Evolutionary conservation across 2,797 vertebrate species (phyloP), one percentile per base, ranked within the genome.

Genomic region (Manis pentadactyla): DNA sequence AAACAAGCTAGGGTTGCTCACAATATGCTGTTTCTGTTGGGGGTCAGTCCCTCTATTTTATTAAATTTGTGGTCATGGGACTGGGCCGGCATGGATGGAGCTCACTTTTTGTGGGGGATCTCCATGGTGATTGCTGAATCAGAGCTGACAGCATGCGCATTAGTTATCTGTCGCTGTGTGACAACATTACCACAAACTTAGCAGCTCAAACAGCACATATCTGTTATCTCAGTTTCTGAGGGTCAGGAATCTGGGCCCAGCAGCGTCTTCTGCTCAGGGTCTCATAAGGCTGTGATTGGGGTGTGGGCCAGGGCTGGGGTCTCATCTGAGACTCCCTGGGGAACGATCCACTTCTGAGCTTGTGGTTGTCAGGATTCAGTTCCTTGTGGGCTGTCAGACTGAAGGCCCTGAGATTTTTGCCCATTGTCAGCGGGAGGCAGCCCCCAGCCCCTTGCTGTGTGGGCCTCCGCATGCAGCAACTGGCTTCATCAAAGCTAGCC

Each of bases 11-110:
- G 4, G 7, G 7, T 15, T 31, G 51, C 51, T n/a, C 64, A 18
- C 19, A 1, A 1, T 3, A 10, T 0, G 27, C 73, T 55, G 1
- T 8, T 2, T 59, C 64, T 6, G 9, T 9, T 23, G 1, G 12
- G 2, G 2, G 19, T 17, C 66, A 34, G 27, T 15, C 7, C 19
- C 17, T 7, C 8, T 0, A 12, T 39, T 31, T n/a, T 27, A 7
- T 31, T 19, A 27, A 39, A 1, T 75, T 1, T 57, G 10, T 42
- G 9, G 31, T 18, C n/a, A 0, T 5, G 66, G 73, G 39, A 42
- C 5, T 12, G 34, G 11, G 11, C 39, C n/a, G 42, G 31, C 17
- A 4, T 10, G 4, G 23, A 37, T 9, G 2, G 0, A 29, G 42
- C n/a, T 17, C 15, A n/a, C 39, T 23, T n/a, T 29, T 29, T 1